Percentiles rank a stretch among this genome's conserved stretches.
Conservation (phyloP, 2,113 vertebrate genomes). For the Chaetura pelagica region DNA sequence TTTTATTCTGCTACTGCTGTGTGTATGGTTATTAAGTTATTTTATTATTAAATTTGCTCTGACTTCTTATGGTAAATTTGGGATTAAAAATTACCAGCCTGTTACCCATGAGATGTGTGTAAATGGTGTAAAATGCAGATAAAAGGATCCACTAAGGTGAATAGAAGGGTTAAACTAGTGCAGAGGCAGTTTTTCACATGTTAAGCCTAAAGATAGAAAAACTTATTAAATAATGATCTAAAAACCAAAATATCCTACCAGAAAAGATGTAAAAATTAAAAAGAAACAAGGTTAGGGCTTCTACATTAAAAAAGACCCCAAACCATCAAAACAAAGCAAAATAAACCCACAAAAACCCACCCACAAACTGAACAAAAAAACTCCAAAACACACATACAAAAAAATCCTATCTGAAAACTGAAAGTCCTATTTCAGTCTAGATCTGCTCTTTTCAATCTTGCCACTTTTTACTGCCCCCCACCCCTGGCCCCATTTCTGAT, state of each 20-base stretch:
- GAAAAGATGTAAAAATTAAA: background rate
- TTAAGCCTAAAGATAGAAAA: background rate
- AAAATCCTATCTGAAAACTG: no score
- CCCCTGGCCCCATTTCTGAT: background rate
- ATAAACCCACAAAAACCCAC: background rate
- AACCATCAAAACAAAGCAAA: background rate
- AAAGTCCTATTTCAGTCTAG: background rate
- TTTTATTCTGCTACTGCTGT: background rate
- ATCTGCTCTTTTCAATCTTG: background rate
- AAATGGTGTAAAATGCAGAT: background rate
- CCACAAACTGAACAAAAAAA: background rate
- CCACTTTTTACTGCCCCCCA: background rate
- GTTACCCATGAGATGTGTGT: background rate
- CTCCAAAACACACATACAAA: background rate
- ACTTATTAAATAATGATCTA: background rate
- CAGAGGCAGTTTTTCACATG: background rate
- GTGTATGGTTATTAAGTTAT: slow-evolving; percentile 11
- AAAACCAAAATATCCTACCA: background rate
- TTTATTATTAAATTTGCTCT: background rate
- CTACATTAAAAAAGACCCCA: background rate
- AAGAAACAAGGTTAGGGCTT: background rate
- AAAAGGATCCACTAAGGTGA: background rate
- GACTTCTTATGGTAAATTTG: background rate
- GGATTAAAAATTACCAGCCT: background rate
- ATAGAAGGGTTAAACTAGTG: background rate